A percentile compares a stretch with the other conserved stretches of the same genome.
Conservation (phyloP, 2,797 vertebrate genomes). For the Xenentodon cancila region DNA sequence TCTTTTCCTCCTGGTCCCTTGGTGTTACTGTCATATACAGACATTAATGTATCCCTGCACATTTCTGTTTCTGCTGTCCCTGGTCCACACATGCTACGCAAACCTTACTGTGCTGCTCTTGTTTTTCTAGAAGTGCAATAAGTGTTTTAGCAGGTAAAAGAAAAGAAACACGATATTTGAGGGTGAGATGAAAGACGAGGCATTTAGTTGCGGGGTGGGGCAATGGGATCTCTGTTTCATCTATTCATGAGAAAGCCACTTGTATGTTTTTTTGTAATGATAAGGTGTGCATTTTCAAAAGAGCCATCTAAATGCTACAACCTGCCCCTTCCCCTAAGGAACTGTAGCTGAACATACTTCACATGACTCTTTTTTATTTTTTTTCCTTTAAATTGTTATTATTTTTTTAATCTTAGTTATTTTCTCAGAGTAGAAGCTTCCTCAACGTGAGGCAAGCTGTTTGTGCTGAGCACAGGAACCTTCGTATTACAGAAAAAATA, state of each 20-base stretch:
- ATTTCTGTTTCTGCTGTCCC: not conserved
- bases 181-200: slow-evolving; percentile 57
- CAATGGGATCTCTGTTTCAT: slow-evolving; percentile 50
- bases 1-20: not conserved
- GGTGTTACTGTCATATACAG: not conserved
- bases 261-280: slow-evolving; percentile 52
- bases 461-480: no score
- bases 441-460: no score
- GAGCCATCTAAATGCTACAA: slow-evolving; percentile 51
- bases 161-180: slow-evolving; percentile 66
- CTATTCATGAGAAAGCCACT: slow-evolving; percentile 57
- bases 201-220: slow-evolving; percentile 31
- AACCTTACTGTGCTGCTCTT: slow-evolving; percentile 13
- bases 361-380: not conserved
- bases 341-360: slow-evolving; percentile 24
- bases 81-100: not conserved
- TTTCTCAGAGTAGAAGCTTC: no score
- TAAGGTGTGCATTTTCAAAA: slow-evolving; percentile 58
- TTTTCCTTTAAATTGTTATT: no score
- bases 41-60: no score
- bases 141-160: slow-evolving; percentile 31
- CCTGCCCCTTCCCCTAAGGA: slow-evolving; percentile 34
- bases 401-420: no score
- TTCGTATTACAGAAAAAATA: no score
- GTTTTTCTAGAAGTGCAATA: slow-evolving; percentile 24